These are phyloP conservation scores for Sipha maydis DNA, from an alignment of 2,888 invertebrate genomes.

Conservation along the genomic window DNA sequence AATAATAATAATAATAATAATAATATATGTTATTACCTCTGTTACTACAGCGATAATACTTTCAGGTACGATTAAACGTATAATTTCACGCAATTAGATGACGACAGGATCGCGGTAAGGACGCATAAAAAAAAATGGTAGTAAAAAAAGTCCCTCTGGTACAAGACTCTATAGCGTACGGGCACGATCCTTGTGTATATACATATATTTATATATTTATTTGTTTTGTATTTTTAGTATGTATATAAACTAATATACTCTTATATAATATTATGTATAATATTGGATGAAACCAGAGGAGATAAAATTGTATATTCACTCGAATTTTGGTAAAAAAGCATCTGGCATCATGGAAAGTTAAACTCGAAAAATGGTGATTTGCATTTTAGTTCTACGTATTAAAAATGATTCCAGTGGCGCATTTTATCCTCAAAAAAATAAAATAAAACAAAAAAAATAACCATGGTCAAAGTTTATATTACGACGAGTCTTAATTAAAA, in stretches of 20 bases:
- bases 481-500: conserved; percentile 1
- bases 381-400: conserved; percentile 4
- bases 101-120: no score
- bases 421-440: background rate
- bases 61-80: no score
- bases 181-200: no score
- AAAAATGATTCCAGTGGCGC: background rate
- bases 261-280: background rate
- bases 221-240: no score
- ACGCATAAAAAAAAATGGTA: background rate
- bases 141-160: background rate
- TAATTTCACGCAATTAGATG: no score
- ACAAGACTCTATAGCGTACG: background rate
- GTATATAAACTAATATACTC: no score
- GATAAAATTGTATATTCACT: background rate
- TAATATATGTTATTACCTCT: no score
- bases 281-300: background rate
- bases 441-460: background rate
- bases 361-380: conserved; percentile 15
- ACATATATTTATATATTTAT: no score
- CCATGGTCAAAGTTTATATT: background rate
- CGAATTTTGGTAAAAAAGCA: background rate
- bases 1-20: no score
- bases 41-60: no score
- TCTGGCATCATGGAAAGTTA: background rate